These are phyloP conservation scores for Orussus abietinus DNA, from an alignment of 1,140 invertebrate genomes.

Conservation along the genomic window DNA sequence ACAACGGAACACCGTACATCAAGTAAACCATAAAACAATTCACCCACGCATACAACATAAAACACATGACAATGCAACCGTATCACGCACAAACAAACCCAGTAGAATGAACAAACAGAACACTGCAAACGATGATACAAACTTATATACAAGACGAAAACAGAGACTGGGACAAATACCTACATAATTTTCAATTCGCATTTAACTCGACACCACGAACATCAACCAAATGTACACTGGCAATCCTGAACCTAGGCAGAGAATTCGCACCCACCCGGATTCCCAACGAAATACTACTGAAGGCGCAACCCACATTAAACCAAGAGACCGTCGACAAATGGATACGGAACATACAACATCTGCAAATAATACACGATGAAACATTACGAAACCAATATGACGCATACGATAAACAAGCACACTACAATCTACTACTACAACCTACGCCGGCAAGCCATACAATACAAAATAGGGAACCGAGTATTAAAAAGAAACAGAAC, in stretches of 20 bases:
- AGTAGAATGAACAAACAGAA: slow-evolving; percentile 45
- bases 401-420: no score
- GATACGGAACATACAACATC: no score
- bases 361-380: no score
- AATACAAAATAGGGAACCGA: no score
- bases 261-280: slow-evolving; percentile 29
- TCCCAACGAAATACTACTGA: no score
- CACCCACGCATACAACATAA: slow-evolving; percentile 17
- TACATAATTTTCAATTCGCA: slow-evolving; percentile 30
- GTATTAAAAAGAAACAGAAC: no score
- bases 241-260: slow-evolving; percentile 39
- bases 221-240: slow-evolving; percentile 32
- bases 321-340: no score
- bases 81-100: slow-evolving; percentile 48
- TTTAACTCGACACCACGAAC: slow-evolving; percentile 30
- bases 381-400: no score
- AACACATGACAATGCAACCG: slow-evolving; percentile 26
- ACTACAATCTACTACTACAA: no score
- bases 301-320: no score
- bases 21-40: slow-evolving; percentile 7
- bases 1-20: slow-evolving; percentile 26
- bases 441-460: no score
- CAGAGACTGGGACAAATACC: slow-evolving; percentile 29
- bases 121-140: slow-evolving; percentile 41
- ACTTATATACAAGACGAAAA: slow-evolving; percentile 40